Conservation (phyloP, 1,140 invertebrate species). For the Tribolium madens region DNA sequence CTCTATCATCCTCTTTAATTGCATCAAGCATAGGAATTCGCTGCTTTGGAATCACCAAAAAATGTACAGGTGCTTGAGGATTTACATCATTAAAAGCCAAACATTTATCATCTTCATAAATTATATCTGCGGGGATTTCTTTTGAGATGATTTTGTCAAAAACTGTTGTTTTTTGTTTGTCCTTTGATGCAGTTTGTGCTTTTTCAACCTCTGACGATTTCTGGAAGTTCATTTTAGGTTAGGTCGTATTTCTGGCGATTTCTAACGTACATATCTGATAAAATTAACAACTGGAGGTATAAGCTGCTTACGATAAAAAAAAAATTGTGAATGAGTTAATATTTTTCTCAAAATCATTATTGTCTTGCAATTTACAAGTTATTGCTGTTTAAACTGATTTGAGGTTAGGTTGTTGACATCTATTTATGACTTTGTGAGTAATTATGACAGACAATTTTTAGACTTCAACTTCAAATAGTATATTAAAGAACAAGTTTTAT, state of each 20-base stretch:
- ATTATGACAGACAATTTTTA: too few relatives aligned
- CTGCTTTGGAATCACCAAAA: conserved; percentile 85
- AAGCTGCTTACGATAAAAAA: background rate
- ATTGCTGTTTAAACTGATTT: too few relatives aligned
- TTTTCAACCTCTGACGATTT: conserved; percentile 67
- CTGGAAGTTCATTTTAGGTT: conserved; percentile 45
- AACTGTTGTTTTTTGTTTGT: conserved; percentile 71
- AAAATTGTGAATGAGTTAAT: background rate
- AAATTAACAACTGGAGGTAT: background rate
- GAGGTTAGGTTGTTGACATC: too few relatives aligned
- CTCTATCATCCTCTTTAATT: conserved; percentile 59
- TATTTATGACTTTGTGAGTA: too few relatives aligned
- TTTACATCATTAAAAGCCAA: conserved; percentile 83
- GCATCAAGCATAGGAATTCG: conserved; percentile 62
- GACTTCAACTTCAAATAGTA: too few relatives aligned
- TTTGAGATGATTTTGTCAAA: conserved; percentile 85
- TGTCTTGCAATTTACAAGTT: too few relatives aligned
- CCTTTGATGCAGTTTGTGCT: conserved; percentile 63
- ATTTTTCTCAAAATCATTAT: background rate
- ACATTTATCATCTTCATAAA: conserved; percentile 84
- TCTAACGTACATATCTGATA: background rate
- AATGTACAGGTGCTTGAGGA: conserved; percentile 90
- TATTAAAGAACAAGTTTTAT: too few relatives aligned
- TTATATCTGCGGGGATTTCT: conserved; percentile 83
- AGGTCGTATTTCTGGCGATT: background rate